phyloP scores from a whole-genome alignment of 2,113 vertebrate genomes.

The Charina bottae region DNA sequence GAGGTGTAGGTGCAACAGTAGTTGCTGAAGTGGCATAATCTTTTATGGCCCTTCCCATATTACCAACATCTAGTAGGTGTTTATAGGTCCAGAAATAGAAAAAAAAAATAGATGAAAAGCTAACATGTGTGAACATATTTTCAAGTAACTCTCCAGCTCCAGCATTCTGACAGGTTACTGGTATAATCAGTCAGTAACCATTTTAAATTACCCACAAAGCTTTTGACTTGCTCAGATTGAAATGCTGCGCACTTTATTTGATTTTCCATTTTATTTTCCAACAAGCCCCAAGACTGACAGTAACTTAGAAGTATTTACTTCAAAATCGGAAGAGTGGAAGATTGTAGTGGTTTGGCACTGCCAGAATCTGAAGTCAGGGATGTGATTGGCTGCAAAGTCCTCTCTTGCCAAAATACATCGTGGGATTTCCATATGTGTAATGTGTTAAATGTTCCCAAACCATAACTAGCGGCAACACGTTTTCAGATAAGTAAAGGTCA shows the following conservation, averaged over 20 bases:
- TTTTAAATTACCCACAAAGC: background rate
- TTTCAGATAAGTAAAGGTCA: background rate
- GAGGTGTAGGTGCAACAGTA: background rate
- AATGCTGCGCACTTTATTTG: background rate
- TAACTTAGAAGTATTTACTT: background rate
- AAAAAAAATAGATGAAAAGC: background rate
- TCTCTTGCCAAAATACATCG: background rate
- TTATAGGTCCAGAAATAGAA: background rate
- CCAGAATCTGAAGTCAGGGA: background rate
- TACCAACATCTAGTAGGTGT: background rate
- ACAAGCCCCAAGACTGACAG: background rate
- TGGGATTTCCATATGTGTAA: background rate
- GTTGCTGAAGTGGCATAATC: background rate
- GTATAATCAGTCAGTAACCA: background rate
- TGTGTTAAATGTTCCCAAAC: background rate
- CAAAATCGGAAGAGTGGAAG: background rate
- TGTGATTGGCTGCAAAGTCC: background rate
- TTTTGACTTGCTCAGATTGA: background rate
- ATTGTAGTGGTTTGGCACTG: background rate
- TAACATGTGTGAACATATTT: background rate
- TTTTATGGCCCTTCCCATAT: background rate
- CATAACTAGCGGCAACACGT: background rate
- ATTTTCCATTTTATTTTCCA: background rate
- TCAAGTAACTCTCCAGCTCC: background rate
- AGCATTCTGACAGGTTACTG: background rate